A percentile compares a stretch with the other conserved stretches of the same genome.
These are phyloP conservation scores for Bostrychus sinensis DNA, from an alignment of 2,113 vertebrate genomes.

Conservation along the genomic window DNA sequence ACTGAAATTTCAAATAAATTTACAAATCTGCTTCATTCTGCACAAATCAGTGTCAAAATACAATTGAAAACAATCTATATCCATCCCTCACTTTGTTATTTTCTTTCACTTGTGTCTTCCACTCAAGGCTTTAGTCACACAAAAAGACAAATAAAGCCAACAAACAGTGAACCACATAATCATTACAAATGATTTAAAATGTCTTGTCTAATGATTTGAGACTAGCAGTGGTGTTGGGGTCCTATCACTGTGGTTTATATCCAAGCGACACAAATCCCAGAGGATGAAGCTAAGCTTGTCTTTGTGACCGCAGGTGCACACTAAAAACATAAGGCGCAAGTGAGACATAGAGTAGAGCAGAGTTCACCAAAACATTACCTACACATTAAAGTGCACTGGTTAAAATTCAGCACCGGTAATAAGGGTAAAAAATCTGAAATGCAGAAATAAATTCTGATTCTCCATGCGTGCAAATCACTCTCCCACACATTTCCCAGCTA, in stretches of 20 bases:
- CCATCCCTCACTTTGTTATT: conserved; percentile 8
- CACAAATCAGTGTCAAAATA: conserved; percentile 14
- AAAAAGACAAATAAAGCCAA: conserved; percentile 10
- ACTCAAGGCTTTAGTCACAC: conserved; percentile 4
- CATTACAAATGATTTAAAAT: conserved; percentile 28
- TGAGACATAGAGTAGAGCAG: conserved; percentile 12
- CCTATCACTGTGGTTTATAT: conserved; percentile 45
- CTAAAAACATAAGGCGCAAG: conserved; percentile 5
- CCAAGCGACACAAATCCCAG: conserved; percentile 60
- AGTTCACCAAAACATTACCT: background rate
- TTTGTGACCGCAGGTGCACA: conserved; percentile 14
- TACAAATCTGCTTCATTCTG: conserved; percentile 12
- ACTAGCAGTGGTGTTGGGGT: conserved; percentile 29
- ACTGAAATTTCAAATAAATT: no score
- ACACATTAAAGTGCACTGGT: background rate
- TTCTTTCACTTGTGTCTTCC: conserved; percentile 26
- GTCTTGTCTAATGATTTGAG: conserved; percentile 38
- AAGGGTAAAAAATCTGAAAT: conserved; percentile 49
- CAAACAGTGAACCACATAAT: conserved; percentile 26
- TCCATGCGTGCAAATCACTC: conserved; percentile 42
- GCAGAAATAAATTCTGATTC: conserved; percentile 33
- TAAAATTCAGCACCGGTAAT: conserved; percentile 18
- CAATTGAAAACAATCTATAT: conserved; percentile 16
- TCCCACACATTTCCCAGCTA: conserved; percentile 55
- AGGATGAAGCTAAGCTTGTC: conserved; percentile 25